Evolutionary conservation across 2,888 invertebrate genomes (phyloP).

Genomic region (Sarcophaga caerulescens): DNA sequence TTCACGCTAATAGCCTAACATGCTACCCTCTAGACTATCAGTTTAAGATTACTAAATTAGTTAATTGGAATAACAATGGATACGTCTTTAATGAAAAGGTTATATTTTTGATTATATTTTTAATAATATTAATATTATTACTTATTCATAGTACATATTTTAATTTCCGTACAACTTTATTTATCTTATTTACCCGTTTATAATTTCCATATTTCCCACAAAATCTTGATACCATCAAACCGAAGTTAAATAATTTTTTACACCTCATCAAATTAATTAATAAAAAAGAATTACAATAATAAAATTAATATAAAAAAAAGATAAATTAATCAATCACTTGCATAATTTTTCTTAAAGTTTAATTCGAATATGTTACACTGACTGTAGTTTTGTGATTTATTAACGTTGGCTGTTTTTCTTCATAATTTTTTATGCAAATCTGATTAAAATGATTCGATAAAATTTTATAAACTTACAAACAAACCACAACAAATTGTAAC

Average conservation of each 20-base stretch:
- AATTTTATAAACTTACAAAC: slow-evolving; percentile 33
- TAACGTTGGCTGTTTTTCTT: not conserved
- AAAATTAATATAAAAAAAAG: not conserved
- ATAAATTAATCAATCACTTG: slow-evolving; percentile 45
- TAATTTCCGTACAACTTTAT: too few species aligned
- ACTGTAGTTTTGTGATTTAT: not conserved
- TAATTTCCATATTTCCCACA: not conserved
- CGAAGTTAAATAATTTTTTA: slow-evolving; percentile 38
- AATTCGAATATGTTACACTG: not conserved
- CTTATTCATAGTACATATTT: too few species aligned
- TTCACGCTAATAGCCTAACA: too few species aligned
- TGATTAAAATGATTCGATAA: slow-evolving; percentile 46
- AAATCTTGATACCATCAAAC: slow-evolving; percentile 8
- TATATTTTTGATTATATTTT: too few species aligned
- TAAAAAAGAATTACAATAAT: not conserved
- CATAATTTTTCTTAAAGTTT: slow-evolving; percentile 49
- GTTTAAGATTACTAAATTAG: too few species aligned
- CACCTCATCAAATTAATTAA: slow-evolving; percentile 7
- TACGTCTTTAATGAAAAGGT: too few species aligned
- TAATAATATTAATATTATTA: too few species aligned
- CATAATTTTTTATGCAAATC: slow-evolving; percentile 21
- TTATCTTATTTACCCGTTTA: not conserved
- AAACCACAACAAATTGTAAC: slow-evolving; percentile 19
- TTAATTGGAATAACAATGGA: too few species aligned
- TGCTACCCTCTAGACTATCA: too few species aligned